phyloP scores from a whole-genome alignment of 2,113 vertebrate species.

The Oreamnos americanus region DNA sequence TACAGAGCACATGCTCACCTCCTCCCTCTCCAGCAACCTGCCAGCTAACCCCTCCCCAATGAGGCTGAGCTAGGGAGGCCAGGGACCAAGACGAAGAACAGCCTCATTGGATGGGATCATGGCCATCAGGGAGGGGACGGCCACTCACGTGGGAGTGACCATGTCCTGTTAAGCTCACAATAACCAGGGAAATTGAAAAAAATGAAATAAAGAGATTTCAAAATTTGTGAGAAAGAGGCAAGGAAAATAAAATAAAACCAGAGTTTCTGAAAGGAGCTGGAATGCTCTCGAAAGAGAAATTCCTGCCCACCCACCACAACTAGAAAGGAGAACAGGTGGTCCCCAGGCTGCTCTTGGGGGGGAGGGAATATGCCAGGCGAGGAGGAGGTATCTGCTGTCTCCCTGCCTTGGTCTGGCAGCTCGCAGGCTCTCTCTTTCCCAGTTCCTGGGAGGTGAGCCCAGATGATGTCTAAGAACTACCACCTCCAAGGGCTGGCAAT shows the following conservation, averaged over 20 bases:
- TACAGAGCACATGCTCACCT: neutral
- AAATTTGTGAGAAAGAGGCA: neutral
- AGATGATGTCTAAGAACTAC: fast-evolving
- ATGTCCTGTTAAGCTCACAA: too few species aligned
- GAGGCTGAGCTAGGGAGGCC: neutral
- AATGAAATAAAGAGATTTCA: neutral
- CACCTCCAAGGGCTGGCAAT: neutral
- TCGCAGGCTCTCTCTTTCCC: neutral
- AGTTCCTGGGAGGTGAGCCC: neutral
- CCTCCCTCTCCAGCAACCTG: neutral
- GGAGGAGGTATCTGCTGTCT: neutral
- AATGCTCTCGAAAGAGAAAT: neutral
- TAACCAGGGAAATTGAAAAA: neutral
- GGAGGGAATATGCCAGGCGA: fast-evolving
- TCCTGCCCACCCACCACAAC: fast-evolving
- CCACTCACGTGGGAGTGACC: fast-evolving
- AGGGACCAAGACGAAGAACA: fast-evolving
- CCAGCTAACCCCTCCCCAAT: fast-evolving
- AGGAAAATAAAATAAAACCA: neutral
- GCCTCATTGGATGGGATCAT: fast-evolving
- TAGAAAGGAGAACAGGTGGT: neutral
- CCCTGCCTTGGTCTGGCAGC: neutral
- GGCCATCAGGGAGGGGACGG: too few species aligned
- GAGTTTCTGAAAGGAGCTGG: neutral
- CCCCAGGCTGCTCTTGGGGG: fast-evolving